Evolutionary conservation across 2,797 vertebrate species (phyloP).

Genomic region (Phyllotis vaccarum): DNA sequence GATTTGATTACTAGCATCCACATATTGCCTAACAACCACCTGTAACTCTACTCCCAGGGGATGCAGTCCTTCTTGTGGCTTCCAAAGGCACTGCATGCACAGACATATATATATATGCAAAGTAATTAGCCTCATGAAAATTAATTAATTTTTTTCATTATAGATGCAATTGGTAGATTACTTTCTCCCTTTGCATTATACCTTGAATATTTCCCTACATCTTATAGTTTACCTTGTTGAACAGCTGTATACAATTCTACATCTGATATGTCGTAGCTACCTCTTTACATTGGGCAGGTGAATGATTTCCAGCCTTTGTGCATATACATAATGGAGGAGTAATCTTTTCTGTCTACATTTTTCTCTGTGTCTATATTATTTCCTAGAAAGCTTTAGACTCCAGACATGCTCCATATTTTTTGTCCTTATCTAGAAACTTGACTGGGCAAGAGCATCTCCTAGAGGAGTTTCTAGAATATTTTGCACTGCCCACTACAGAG

Average conservation of each 20-base stretch:
- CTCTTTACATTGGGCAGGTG: not conserved
- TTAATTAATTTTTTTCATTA: not conserved
- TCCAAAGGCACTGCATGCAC: not conserved
- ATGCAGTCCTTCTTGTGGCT: too few species aligned
- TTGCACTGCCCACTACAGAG: not conserved
- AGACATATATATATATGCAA: not conserved
- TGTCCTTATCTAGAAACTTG: not conserved
- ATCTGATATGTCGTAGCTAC: not conserved
- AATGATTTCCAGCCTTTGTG: not conserved
- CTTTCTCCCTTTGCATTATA: not conserved
- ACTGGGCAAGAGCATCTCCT: not conserved
- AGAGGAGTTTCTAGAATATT: not conserved
- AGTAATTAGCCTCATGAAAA: not conserved
- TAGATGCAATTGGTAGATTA: not conserved
- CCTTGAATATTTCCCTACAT: not conserved
- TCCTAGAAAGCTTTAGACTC: not conserved
- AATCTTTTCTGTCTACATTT: not conserved
- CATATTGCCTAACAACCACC: not conserved
- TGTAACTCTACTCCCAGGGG: too few species aligned
- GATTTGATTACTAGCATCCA: not conserved
- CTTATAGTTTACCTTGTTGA: not conserved
- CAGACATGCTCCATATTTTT: not conserved
- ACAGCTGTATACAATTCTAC: not conserved
- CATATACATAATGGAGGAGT: not conserved
- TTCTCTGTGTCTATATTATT: not conserved